These are phyloP conservation scores for Muraenolepis orangiensis DNA, from an alignment of 2,797 vertebrate genomes.

Conservation along the genomic window DNA sequence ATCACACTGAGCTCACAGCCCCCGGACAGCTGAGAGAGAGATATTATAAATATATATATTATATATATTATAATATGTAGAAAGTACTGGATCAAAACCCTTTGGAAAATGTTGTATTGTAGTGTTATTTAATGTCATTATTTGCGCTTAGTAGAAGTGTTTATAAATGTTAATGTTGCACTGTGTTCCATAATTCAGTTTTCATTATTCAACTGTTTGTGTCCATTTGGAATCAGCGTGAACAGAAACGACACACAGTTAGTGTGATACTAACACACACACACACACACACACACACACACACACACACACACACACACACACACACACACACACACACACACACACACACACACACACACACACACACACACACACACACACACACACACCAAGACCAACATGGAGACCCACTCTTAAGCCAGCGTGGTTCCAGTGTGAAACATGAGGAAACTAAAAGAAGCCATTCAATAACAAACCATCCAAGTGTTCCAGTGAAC, in stretches of 20 bases:
- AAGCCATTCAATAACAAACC: too few relatives aligned
- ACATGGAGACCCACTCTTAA: constrained; percentile 13
- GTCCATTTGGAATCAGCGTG: not conserved
- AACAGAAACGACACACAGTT: not conserved
- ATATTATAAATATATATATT: too few relatives aligned
- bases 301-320: not conserved
- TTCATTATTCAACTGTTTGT: too few relatives aligned
- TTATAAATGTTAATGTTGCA: not conserved
- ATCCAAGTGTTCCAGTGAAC: too few relatives aligned
- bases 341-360: not conserved
- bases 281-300: not conserved
- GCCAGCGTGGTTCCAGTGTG: too few relatives aligned
- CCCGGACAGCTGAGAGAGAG: constrained; percentile 83
- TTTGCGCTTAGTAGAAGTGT: too few relatives aligned
- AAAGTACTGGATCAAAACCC: too few relatives aligned
- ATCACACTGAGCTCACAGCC: constrained; percentile 98
- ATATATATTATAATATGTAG: too few relatives aligned
- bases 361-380: not conserved
- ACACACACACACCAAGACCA: not conserved
- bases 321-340: not conserved
- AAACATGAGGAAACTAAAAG: too few relatives aligned
- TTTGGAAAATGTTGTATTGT: too few relatives aligned
- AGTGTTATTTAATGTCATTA: not conserved
- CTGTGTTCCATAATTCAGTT: not conserved
- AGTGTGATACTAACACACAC: not conserved